Conservation (phyloP, 2,113 vertebrate genomes). For the Mastomys coucha region DNA sequence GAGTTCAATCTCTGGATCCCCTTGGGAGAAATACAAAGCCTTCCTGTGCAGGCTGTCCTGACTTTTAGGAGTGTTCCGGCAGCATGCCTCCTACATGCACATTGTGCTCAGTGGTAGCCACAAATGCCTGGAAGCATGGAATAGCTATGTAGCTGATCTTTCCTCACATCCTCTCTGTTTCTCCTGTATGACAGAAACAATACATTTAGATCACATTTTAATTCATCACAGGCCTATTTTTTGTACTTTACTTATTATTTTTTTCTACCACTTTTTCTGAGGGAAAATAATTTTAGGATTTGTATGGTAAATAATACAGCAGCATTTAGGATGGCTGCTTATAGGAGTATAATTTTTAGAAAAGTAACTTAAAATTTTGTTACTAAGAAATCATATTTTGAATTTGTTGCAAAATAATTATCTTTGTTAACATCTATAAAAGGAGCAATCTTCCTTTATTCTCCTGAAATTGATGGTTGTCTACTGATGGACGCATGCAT, state of each 20-base stretch:
- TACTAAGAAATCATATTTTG: not conserved
- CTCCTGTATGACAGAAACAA: not conserved
- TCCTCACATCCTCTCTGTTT: not conserved
- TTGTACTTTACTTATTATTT: not conserved
- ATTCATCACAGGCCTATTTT: not conserved
- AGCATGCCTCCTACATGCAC: not conserved
- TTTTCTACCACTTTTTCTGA: slow-evolving; percentile 26
- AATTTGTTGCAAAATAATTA: slow-evolving; percentile 32
- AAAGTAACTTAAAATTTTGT: not conserved
- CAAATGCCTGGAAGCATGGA: not conserved
- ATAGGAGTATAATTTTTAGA: not conserved
- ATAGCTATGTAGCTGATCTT: not conserved
- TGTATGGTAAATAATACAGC: not conserved
- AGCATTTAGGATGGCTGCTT: not conserved
- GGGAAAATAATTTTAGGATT: slow-evolving; percentile 21
- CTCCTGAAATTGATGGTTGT: not conserved
- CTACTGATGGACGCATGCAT: not conserved
- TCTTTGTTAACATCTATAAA: slow-evolving; percentile 1
- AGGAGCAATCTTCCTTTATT: not conserved
- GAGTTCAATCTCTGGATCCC: not conserved
- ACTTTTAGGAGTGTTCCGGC: too few species aligned
- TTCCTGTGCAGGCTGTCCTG: not conserved
- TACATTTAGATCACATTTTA: not conserved
- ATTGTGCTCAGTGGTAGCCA: fast-evolving
- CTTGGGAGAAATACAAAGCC: not conserved